phyloP scores from a whole-genome alignment of 2,113 vertebrate species.

The Dissostichus mawsoni region DNA sequence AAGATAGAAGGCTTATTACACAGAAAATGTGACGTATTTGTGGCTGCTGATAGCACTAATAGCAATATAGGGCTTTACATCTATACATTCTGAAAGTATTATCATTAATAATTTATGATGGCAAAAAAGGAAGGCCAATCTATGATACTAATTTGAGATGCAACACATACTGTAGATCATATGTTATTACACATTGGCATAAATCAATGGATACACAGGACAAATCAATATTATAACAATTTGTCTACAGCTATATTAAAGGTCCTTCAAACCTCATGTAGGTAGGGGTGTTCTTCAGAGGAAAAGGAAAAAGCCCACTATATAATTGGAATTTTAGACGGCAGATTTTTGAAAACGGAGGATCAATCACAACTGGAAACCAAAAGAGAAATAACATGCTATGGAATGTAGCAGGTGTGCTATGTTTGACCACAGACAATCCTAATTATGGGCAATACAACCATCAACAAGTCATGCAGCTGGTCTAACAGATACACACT shows the following conservation, averaged over 20 bases:
- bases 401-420: conserved; percentile 29
- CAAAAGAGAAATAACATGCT: conserved; percentile 15
- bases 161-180: conserved; percentile 24
- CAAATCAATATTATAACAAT: conserved; percentile 29
- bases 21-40: too few relatives aligned
- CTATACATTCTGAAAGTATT: background rate
- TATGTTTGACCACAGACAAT: conserved; percentile 43
- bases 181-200: conserved; percentile 31
- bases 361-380: conserved; percentile 19
- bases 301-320: conserved; percentile 3
- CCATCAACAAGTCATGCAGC: conserved; percentile 39
- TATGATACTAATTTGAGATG: conserved; percentile 22
- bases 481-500: conserved; percentile 16
- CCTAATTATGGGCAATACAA: conserved; percentile 37
- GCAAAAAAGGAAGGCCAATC: background rate
- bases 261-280: conserved; percentile 28
- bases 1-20: background rate
- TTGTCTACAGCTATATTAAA: conserved; percentile 31
- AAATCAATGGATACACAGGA: conserved; percentile 31
- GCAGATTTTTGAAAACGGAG: conserved; percentile 4
- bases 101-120: background rate
- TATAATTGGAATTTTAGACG: conserved; percentile 23
- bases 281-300: background rate
- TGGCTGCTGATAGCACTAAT: too few relatives aligned
- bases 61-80: conserved; percentile 13